Conservation (phyloP, 2,113 vertebrate genomes). For the Myocastor coypus region DNA sequence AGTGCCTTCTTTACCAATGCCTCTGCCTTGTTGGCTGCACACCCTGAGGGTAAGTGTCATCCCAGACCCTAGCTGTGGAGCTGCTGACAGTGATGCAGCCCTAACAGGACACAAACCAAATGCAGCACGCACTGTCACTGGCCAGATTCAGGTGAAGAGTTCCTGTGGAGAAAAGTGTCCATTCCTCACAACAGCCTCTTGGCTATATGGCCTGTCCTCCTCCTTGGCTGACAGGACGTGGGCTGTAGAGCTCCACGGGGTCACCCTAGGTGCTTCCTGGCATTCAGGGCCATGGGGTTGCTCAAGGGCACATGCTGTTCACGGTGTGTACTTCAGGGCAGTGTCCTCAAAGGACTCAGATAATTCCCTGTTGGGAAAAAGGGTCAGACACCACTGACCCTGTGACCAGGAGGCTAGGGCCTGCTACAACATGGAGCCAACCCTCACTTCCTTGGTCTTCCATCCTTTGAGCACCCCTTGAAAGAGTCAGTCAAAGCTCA, state of each 20-base stretch:
- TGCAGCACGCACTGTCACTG: accelerated
- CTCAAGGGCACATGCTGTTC: accelerated
- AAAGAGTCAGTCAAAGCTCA: neutral
- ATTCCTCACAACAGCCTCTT: accelerated
- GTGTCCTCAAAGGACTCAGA: neutral
- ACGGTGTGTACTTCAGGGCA: accelerated
- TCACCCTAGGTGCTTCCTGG: neutral
- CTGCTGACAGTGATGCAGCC: no score
- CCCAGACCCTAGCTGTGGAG: neutral
- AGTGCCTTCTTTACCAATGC: neutral
- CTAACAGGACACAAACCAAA: neutral
- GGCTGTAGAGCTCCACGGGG: accelerated
- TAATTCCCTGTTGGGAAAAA: neutral
- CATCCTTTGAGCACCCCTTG: neutral
- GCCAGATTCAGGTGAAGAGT: neutral
- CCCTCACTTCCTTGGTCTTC: neutral
- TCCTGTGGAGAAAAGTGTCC: neutral
- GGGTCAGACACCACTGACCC: neutral
- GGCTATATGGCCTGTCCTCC: neutral
- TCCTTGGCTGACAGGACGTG: neutral
- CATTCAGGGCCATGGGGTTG: accelerated
- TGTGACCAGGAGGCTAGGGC: neutral
- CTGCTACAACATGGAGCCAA: neutral
- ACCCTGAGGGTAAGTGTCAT: neutral
- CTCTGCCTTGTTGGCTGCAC: neutral